Conservation (phyloP, 2,888 invertebrate genomes). For the Eupsilia transversa region DNA sequence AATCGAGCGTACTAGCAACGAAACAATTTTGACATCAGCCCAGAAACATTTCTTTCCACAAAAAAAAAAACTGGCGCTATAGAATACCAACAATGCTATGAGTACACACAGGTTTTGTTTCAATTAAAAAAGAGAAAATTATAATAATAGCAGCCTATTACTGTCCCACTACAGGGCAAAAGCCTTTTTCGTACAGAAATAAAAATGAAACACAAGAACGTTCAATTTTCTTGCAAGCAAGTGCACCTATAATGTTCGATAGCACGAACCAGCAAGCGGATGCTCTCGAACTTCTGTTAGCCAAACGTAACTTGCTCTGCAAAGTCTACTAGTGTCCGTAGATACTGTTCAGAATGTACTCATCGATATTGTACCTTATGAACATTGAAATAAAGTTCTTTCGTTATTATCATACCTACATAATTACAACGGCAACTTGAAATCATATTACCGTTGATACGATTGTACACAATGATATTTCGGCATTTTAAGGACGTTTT, state of each 20-base stretch:
- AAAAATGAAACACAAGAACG: background rate
- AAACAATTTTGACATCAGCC: background rate
- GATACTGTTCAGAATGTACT: background rate
- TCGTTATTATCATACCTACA: background rate
- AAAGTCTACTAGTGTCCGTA: conserved; percentile 6
- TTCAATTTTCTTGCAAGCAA: conserved; percentile 30
- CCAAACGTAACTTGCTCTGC: conserved; percentile 39
- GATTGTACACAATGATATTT: background rate
- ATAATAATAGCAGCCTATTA: background rate
- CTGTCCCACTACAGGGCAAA: background rate
- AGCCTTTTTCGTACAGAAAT: no score
- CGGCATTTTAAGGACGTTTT: background rate
- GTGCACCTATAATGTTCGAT: conserved; percentile 34
- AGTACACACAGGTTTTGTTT: background rate
- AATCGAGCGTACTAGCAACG: background rate
- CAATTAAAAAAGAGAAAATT: no score
- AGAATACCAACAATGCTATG: background rate
- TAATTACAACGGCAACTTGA: background rate
- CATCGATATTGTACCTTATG: background rate
- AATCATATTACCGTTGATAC: background rate
- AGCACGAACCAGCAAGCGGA: conserved; percentile 29
- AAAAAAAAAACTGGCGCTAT: background rate
- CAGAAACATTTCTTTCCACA: no score
- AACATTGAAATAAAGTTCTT: background rate
- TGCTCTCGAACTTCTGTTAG: conserved; percentile 40